phyloP scores from a whole-genome alignment of 2,888 invertebrate genomes.

The Sesamia inferens region DNA sequence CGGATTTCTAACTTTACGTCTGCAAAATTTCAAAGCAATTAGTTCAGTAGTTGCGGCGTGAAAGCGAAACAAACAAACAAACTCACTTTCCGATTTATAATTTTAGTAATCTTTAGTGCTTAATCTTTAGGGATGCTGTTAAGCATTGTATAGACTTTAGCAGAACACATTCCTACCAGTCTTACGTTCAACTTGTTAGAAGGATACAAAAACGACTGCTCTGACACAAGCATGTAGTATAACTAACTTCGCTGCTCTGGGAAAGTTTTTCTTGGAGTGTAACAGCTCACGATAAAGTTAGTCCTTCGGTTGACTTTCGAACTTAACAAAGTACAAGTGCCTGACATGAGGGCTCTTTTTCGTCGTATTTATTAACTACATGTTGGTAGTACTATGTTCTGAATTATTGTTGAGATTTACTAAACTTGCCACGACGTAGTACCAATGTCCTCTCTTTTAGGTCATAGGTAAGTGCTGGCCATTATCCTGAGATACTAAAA shows the following conservation, averaged over 20 bases:
- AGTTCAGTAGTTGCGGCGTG: no score
- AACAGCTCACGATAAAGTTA: constrained; percentile 40
- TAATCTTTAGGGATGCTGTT: no score
- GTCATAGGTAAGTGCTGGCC: not conserved
- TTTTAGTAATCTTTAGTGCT: no score
- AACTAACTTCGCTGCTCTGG: constrained; percentile 13
- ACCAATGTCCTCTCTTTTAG: not conserved
- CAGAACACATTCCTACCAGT: not conserved
- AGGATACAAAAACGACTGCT: constrained; percentile 9
- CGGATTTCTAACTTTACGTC: no score
- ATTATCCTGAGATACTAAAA: not conserved
- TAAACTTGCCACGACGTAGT: not conserved
- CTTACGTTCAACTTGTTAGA: constrained; percentile 11
- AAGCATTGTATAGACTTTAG: not conserved
- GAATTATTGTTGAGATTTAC: not conserved
- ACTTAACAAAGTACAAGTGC: constrained; percentile 26
- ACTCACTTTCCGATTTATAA: no score
- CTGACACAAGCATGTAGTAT: not conserved
- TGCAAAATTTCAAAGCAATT: no score
- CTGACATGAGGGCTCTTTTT: constrained; percentile 32
- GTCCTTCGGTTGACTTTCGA: constrained; percentile 36
- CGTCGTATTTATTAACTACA: constrained; percentile 3
- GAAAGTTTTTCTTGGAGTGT: constrained; percentile 38
- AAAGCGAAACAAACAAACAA: no score
- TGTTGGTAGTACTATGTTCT: not conserved